Base-by-base conservation (phyloP, 2,888 invertebrate genomes). In the Hypomecis punctinalis region DNA sequence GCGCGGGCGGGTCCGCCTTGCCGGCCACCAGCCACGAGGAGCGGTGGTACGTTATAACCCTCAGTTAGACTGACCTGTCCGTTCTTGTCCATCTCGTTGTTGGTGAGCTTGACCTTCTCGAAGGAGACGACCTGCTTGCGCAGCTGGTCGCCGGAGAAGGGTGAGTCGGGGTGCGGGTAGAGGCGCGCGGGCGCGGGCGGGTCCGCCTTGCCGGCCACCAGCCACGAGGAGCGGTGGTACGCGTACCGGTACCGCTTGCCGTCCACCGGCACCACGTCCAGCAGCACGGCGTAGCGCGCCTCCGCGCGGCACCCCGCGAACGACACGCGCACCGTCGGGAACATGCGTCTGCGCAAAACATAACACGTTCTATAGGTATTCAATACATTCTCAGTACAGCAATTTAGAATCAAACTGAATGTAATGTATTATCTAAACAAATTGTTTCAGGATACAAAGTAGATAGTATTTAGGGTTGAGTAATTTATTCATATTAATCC, bases 141-240 rank as follows among this genome's bases (percentile, higher is more conserved):
- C 79, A 99, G 95, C 89, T 99, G 98, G 85, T 99, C 98, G 51
- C 98, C 98, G 76, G 97, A 97, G 92, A 97, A 98, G 68, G 99
- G 99, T 65, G 98, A 98, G 92, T 99, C 99, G 45, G 99, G 99
- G 94, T 99, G 99, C 63, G 98, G 96, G 94, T 98, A 98, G 82
- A 99, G 96, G 72, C 99, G 94, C 72, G 97, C 96, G 69, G 98
- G 98, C 40, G 98, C 96, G 80, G 99, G 98, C 10, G 98, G 99
- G 94, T 99, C 99, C 48, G 99, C 99, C 92, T 99, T 99, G 72
- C 99, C 99, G 36, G 99, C 99, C 76, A 99, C 98, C 82, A 99
- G 94, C 99, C 99, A 99, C 59, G 98, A 98, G 73, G 98, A 98
- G 81, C 98, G 96, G 94, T 99, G 99, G 94, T 99, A 99, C 73